Evolutionary conservation across 2,888 invertebrate genomes (phyloP), one percentile per base, ranked within the genome.

Genomic region (Pristionchus maxplancki): DNA sequence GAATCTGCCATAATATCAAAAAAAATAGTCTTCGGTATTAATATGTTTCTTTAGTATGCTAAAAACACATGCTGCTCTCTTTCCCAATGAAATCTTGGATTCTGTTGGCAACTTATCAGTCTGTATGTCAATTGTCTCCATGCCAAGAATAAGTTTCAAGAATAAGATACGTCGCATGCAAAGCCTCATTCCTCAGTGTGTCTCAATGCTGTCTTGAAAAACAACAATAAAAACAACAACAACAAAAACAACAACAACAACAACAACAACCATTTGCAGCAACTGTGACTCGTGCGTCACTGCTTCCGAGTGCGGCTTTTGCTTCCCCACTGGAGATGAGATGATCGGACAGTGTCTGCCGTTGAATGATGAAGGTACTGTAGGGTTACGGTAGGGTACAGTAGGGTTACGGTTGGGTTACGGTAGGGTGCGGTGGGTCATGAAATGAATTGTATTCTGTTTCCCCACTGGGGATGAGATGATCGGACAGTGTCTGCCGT

Each of bases 281-380:
- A 94, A 93, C 81, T 96, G 96, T 92, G 95, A 95, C 88, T 90
- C 90, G 3, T 96, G 96, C 91, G 95, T 95, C 31, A 94, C 94
- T 28, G 93, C 95, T 62, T 91, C 90, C 15, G 89, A 93, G 8
- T 96, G 96, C 92, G 96, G 96, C 1, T 94, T 93, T 89, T 94
- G 94, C 88, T 89, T 89, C 74, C 88, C 89, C 1, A 86, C 85
- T 6, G 88, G 67, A 5, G 40, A 87, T 62, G 44, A 85, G 48
- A n/a, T 58, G n/a, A 24, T 84, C 15, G 93, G 92, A 6, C 90
- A 89, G 44, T 92, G 93, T 86, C 87, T 92, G 28, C 92, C 93
- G 9, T 31, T 91, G 15, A 89, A 89, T 31, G 86, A 89, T 53
- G 88, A 87, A 48, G 74, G 89, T 89, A 71, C 40, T 37, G 8